These are phyloP conservation scores for Caenorhabditis sinica DNA, from an alignment of 2,888 invertebrate species.

Conservation along the genomic window DNA sequence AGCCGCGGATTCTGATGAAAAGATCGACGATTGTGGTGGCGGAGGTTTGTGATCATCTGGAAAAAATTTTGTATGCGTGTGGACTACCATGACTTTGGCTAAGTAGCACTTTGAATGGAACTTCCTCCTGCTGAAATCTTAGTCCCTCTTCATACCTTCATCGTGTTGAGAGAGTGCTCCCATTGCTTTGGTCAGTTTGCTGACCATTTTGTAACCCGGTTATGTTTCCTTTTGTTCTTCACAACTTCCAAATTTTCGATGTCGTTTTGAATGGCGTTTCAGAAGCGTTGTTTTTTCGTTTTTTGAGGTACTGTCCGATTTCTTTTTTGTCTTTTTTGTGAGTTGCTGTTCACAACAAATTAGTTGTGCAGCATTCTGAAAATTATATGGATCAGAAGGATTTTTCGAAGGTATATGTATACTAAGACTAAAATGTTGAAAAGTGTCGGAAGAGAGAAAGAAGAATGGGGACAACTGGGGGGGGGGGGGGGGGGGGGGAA, in stretches of 20 bases:
- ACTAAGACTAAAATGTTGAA: conserved; percentile 3
- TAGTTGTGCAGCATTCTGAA: conserved; percentile 51
- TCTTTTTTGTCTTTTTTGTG: background rate
- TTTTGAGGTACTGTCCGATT: conserved; percentile 12
- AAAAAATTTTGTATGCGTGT: background rate
- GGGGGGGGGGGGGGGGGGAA: too few relatives aligned
- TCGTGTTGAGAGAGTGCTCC: conserved; percentile 59
- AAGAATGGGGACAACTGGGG: background rate
- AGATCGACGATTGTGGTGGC: conserved; percentile 1
- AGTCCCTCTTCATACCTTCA: conserved; percentile 37
- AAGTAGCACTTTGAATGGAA: background rate
- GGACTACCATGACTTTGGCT: background rate
- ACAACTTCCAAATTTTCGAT: conserved; percentile 10
- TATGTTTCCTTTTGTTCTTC: conserved; percentile 31
- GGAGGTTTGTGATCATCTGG: conserved; percentile 6
- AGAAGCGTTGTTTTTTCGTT: background rate
- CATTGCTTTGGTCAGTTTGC: conserved; percentile 65
- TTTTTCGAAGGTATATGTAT: background rate
- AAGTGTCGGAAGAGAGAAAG: background rate
- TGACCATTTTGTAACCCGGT: conserved; percentile 57
- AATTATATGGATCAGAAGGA: background rate
- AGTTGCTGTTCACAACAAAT: conserved; percentile 34
- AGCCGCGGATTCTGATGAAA: background rate
- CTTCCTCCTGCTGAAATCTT: background rate
- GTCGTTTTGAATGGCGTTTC: background rate